Percentiles rank a stretch among this genome's conserved stretches.
phyloP scores from a whole-genome alignment of 2,113 vertebrate species.

The Leucoraja erinaceus region DNA sequence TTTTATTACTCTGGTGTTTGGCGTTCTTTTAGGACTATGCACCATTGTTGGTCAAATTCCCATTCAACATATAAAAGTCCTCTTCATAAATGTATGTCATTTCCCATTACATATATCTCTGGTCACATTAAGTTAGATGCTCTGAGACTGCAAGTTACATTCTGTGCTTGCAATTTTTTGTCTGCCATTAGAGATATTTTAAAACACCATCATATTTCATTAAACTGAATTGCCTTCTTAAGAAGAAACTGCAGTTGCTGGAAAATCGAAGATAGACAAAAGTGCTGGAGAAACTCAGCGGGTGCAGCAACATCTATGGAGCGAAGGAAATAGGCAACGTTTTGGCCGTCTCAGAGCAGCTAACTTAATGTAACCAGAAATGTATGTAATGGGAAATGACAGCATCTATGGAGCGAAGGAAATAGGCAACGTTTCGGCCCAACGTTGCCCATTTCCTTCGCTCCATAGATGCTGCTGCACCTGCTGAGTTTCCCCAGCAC shows the following conservation, averaged over 20 bases:
- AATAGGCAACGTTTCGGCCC: too few species aligned
- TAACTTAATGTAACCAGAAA: neutral
- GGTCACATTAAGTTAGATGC: neutral
- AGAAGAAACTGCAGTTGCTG: too few species aligned
- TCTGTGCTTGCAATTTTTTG: neutral
- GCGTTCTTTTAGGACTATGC: constrained; percentile 49
- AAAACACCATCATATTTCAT: neutral
- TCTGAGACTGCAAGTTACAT: neutral
- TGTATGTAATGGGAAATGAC: neutral
- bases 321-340: too few species aligned
- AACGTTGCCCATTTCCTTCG: too few species aligned
- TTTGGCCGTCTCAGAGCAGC: neutral
- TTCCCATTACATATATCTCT: neutral
- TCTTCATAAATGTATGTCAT: constrained; percentile 3
- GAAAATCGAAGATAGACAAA: too few species aligned
- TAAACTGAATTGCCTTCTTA: too few species aligned
- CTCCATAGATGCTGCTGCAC: too few species aligned
- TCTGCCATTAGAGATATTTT: neutral
- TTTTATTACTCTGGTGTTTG: constrained; percentile 48
- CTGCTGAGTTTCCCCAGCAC: too few species aligned
- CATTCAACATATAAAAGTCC: neutral
- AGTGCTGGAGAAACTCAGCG: too few species aligned
- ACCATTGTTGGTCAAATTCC: constrained; percentile 44
- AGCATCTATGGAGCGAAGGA: constrained; percentile 5
- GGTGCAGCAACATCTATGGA: too few species aligned